phyloP scores from a whole-genome alignment of 2,113 vertebrate genomes.

The Furnarius figulus region DNA sequence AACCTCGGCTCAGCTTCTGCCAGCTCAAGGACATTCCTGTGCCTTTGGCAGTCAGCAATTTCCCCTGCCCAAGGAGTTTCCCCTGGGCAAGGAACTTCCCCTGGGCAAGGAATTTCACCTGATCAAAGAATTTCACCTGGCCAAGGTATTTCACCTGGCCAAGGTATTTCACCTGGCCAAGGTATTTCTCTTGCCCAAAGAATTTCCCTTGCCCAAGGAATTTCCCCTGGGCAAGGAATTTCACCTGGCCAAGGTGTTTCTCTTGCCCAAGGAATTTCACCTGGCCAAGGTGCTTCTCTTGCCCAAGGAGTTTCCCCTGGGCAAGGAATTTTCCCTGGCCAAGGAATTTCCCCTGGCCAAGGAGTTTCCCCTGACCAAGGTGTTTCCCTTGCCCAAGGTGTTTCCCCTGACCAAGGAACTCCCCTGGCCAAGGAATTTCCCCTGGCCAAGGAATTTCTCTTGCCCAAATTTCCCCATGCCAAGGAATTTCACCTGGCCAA shows the following conservation, averaged over 20 bases:
- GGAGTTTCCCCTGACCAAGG: background rate
- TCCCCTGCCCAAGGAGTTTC: background rate
- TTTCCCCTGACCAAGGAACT: background rate
- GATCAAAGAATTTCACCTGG: background rate
- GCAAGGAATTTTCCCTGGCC: background rate
- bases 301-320: background rate
- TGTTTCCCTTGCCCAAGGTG: no score
- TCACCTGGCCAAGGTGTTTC: background rate
- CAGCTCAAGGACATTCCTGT: background rate
- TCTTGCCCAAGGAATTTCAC: background rate
- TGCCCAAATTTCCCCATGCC: no score
- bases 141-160: background rate
- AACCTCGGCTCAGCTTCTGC: background rate
- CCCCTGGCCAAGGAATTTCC: no score
- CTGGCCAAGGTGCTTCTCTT: background rate
- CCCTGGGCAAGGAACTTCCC: background rate
- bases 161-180: background rate
- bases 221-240: background rate
- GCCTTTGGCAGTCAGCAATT: background rate
- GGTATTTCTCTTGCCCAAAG: background rate
- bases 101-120: background rate
- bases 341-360: no score
- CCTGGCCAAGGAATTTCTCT: background rate
- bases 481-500: background rate
- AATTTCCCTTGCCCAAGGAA: background rate